These are phyloP conservation scores for Agelastica alni DNA, from an alignment of 2,888 invertebrate species.

Conservation along the genomic window DNA sequence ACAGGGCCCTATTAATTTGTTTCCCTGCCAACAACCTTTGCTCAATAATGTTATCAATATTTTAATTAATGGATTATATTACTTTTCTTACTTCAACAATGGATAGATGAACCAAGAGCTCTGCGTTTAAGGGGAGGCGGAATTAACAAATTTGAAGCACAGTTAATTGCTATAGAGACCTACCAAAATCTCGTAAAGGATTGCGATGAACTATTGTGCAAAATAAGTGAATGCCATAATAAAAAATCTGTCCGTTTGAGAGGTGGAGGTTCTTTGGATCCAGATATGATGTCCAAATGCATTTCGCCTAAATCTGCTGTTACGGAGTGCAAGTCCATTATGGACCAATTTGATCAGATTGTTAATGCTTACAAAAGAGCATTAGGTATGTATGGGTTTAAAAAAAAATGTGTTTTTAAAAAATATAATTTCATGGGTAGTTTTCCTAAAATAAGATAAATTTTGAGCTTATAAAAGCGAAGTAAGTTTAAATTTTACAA, in stretches of 20 bases:
- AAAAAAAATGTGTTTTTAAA: no score
- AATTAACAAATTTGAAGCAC: background rate
- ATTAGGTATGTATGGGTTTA: slow-evolving; percentile 32
- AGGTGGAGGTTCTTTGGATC: background rate
- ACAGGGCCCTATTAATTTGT: no score
- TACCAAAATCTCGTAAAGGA: background rate
- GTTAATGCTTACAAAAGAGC: slow-evolving; percentile 50
- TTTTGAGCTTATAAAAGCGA: no score
- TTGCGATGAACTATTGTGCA: background rate
- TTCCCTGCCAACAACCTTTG: no score
- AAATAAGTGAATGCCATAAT: background rate
- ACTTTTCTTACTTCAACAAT: no score
- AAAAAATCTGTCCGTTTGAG: background rate
- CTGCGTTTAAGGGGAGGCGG: slow-evolving; percentile 30
- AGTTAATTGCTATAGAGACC: background rate
- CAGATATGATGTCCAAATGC: background rate
- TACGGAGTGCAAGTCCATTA: slow-evolving; percentile 50
- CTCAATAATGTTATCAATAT: no score
- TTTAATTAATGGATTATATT: no score
- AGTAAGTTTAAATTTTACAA: no score
- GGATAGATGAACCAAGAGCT: background rate
- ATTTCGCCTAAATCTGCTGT: slow-evolving; percentile 42
- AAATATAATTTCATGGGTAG: no score
- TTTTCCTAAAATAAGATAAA: no score
- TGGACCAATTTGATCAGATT: slow-evolving; percentile 52